A percentile compares a stretch with the other conserved stretches of the same genome.
Evolutionary conservation across 2,888 invertebrate genomes (phyloP).

Genomic region (Tetragonula carbonaria): DNA sequence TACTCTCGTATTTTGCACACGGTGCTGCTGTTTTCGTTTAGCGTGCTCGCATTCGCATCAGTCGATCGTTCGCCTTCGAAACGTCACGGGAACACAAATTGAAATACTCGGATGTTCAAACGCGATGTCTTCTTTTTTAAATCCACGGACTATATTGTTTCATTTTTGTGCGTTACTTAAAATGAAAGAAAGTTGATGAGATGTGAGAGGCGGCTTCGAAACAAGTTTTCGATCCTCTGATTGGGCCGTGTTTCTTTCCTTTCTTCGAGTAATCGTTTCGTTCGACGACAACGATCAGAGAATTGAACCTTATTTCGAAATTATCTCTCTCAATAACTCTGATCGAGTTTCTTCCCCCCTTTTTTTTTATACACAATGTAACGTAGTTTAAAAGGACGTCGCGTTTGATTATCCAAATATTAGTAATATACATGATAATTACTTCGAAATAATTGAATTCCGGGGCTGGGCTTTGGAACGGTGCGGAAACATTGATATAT

Average conservation of each 20-base stretch:
- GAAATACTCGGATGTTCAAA: slow-evolving; percentile 36
- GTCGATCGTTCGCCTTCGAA: slow-evolving; percentile 59
- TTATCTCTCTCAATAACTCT: too few species aligned
- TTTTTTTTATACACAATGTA: too few species aligned
- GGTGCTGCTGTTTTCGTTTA: slow-evolving; percentile 68
- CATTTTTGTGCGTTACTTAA: not conserved
- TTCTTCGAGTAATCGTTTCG: slow-evolving; percentile 52
- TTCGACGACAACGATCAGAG: slow-evolving; percentile 50
- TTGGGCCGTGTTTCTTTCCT: too few species aligned
- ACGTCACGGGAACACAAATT: slow-evolving; percentile 38
- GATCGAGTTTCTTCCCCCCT: too few species aligned
- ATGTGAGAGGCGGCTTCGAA: not conserved
- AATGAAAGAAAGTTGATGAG: not conserved
- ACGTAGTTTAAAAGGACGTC: too few species aligned
- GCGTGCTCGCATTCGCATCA: slow-evolving; percentile 53
- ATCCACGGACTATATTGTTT: not conserved
- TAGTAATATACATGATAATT: slow-evolving; percentile 51
- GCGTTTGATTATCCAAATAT: too few species aligned
- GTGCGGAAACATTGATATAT: slow-evolving; percentile 59
- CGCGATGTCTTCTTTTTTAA: slow-evolving; percentile 13
- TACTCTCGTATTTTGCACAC: slow-evolving; percentile 51
- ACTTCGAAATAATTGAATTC: slow-evolving; percentile 71
- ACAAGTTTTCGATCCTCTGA: too few species aligned
- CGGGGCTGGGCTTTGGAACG: slow-evolving; percentile 82
- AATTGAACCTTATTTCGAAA: too few species aligned